phyloP scores from a whole-genome alignment of 2,113 vertebrate species.

The Cyanoliseus patagonus region DNA sequence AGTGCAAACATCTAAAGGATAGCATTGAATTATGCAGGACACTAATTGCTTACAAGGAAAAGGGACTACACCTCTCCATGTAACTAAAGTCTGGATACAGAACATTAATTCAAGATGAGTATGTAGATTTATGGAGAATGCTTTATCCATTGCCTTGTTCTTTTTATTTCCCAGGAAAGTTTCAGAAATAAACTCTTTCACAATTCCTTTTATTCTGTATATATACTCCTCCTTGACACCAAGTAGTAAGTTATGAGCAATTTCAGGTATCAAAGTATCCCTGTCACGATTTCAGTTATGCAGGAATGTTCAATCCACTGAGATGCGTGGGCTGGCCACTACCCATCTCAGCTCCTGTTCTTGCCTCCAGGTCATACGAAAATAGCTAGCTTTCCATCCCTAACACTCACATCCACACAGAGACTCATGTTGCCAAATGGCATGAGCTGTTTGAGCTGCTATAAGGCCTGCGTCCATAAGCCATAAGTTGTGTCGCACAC shows the following conservation, averaged over 20 bases:
- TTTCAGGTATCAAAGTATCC: not conserved
- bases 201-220: not conserved
- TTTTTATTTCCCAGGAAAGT: not conserved
- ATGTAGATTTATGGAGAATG: not conserved
- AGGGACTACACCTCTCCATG: not conserved
- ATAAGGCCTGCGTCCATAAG: accelerated
- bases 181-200: not conserved
- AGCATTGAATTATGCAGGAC: not conserved
- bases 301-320: not conserved
- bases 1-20: not conserved
- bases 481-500: accelerated
- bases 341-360: not conserved
- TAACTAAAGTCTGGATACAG: not conserved
- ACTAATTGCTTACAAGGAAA: not conserved
- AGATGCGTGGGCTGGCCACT: not conserved
- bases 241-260: not conserved
- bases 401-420: accelerated
- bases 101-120: not conserved
- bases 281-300: not conserved
- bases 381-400: accelerated
- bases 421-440: accelerated
- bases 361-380: not conserved
- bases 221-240: not conserved
- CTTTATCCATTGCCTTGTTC: not conserved
- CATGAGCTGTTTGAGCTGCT: not conserved